phyloP scores from a whole-genome alignment of 2,113 vertebrate species.

The Piaya cayana region DNA sequence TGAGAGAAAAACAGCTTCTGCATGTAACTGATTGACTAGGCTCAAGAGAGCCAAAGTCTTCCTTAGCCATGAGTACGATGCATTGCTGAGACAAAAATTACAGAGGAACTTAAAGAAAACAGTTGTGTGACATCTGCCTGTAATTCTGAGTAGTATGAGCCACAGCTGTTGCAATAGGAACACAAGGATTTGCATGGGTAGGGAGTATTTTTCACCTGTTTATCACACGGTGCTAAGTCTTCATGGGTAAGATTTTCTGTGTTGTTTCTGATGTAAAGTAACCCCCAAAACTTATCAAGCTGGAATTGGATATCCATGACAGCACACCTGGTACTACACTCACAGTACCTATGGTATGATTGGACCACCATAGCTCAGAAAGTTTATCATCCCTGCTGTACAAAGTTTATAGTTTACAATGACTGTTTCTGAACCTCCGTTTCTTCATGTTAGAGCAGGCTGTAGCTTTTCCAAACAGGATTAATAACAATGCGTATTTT shows the following conservation, averaged over 20 bases:
- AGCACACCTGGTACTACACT: not conserved
- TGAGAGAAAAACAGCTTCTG: not conserved
- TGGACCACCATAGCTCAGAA: not conserved
- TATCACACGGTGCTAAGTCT: not conserved
- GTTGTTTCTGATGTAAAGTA: not conserved
- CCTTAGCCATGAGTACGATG: not conserved
- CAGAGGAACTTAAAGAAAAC: not conserved
- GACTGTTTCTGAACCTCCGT: not conserved
- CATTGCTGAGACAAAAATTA: not conserved
- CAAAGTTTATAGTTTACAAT: not conserved
- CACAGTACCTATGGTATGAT: fast-evolving
- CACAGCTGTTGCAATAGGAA: not conserved
- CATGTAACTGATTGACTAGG: not conserved
- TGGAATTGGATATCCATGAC: not conserved
- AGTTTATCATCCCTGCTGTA: not conserved
- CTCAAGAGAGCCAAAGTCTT: too few relatives aligned
- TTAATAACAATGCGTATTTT: not conserved
- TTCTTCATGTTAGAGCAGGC: not conserved
- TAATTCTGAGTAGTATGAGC: not conserved
- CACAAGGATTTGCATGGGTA: not conserved
- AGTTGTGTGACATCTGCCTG: not conserved
- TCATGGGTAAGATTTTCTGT: not conserved
- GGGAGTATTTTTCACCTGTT: not conserved
- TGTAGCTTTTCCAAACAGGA: not conserved
- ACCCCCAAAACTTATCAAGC: not conserved